phyloP scores from a whole-genome alignment of 23 tunicate species.

The Pegea sp. region DNA sequence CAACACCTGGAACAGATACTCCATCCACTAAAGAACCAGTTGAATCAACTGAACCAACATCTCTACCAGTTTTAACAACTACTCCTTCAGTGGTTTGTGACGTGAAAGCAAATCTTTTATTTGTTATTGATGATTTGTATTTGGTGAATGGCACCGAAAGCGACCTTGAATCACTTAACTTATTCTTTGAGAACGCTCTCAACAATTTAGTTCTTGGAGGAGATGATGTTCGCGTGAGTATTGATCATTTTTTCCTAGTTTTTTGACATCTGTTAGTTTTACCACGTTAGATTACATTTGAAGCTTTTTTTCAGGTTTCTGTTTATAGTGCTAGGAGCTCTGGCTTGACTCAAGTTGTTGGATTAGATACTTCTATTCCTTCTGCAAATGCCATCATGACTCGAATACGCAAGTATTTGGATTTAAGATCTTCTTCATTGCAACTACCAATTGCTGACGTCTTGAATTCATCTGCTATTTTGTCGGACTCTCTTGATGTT shows the following conservation, averaged over 20 bases:
- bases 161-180: not conserved
- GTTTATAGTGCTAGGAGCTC: no score
- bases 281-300: not conserved
- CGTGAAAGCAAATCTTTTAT: not conserved
- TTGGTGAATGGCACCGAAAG: not conserved
- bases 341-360: no score
- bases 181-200: not conserved
- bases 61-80: not conserved
- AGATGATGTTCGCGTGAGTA: not conserved
- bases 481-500: no score
- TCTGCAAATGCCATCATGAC: no score
- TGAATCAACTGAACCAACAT: not conserved
- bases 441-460: no score
- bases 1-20: no score
- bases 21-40: not conserved
- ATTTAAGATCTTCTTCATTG: no score
- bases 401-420: no score
- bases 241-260: not conserved
- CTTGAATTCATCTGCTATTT: no score
- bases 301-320: no score
- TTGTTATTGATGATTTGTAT: not conserved
- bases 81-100: not conserved
- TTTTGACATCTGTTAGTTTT: constrained; percentile 1
- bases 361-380: no score
- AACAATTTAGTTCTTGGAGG: not conserved